These are phyloP conservation scores for Pangasius larnaudii DNA, from an alignment of 2,797 vertebrate genomes.

Conservation along the genomic window DNA sequence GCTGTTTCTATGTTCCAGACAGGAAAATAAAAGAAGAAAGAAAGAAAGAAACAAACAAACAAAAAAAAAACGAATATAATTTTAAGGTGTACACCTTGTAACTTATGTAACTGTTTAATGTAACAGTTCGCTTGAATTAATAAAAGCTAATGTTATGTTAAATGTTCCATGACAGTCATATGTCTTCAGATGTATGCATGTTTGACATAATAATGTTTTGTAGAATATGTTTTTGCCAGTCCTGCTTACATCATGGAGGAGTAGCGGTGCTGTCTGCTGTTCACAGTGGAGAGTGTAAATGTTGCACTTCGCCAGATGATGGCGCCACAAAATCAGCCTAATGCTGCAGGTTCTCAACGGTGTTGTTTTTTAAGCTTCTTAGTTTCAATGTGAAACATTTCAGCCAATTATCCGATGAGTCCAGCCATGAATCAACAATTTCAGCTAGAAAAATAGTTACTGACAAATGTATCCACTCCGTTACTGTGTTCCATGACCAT, in stretches of 20 bases:
- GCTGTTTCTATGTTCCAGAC: constrained; percentile 84
- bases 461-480: background rate
- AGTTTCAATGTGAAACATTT: background rate
- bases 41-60: constrained; percentile 63
- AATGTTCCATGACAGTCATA: constrained; percentile 40
- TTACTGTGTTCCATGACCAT: background rate
- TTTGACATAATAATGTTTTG: background rate
- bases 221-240: background rate
- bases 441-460: background rate
- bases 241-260: background rate
- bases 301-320: background rate
- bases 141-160: constrained; percentile 86
- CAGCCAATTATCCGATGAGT: background rate
- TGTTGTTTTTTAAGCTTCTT: background rate
- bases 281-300: background rate
- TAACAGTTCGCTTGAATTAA: constrained; percentile 96
- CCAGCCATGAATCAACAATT: background rate
- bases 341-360: too few species aligned
- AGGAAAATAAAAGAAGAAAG: constrained; percentile 44
- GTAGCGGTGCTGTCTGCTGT: background rate
- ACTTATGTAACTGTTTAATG: constrained; percentile 97
- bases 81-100: constrained; percentile 88
- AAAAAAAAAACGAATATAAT: constrained; percentile 74
- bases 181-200: background rate
- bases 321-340: background rate